phyloP scores from a whole-genome alignment of 2,888 invertebrate species.

The Eugnorisma glareosa region DNA sequence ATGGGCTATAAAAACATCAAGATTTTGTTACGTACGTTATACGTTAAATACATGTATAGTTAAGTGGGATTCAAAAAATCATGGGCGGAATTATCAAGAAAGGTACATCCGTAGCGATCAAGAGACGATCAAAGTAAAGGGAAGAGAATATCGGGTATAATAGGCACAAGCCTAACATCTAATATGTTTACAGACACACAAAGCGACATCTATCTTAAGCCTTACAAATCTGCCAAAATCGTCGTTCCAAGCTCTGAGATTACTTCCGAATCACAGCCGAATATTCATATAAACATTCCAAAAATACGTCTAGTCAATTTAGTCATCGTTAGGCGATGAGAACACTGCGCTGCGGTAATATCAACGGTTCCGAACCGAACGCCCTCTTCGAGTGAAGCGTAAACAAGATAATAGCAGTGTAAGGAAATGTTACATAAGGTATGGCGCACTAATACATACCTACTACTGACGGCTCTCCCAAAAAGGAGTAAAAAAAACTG shows the following conservation, averaged over 20 bases:
- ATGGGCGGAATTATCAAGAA: conserved; percentile 66
- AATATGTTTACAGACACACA: conserved; percentile 19
- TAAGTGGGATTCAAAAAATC: conserved; percentile 72
- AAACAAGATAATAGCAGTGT: conserved; percentile 19
- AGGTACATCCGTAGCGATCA: conserved; percentile 45
- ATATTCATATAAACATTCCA: conserved; percentile 77
- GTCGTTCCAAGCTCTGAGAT: conserved; percentile 68
- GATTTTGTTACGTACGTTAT: conserved; percentile 71
- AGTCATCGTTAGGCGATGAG: conserved; percentile 19
- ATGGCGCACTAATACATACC: conserved; percentile 49
- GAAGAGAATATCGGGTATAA: conserved; percentile 3
- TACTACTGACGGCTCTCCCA: conserved; percentile 38
- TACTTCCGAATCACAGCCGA: conserved; percentile 86
- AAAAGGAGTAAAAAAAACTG: conserved; percentile 39
- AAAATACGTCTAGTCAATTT: conserved; percentile 72
- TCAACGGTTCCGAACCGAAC: conserved; percentile 26
- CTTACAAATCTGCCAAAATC: conserved; percentile 50
- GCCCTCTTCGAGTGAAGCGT: conserved; percentile 24
- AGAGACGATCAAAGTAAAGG: conserved; percentile 36
- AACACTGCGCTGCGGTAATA: conserved; percentile 15
- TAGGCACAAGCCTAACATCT: conserved; percentile 28
- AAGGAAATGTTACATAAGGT: conserved; percentile 28
- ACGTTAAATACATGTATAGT: conserved; percentile 55
- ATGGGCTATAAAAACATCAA: conserved; percentile 84
- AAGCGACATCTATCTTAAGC: conserved; percentile 16